Evolutionary conservation across 2,113 vertebrate genomes (phyloP), one percentile per base, ranked within the genome.

Genomic region (Charadrius vociferus): DNA sequence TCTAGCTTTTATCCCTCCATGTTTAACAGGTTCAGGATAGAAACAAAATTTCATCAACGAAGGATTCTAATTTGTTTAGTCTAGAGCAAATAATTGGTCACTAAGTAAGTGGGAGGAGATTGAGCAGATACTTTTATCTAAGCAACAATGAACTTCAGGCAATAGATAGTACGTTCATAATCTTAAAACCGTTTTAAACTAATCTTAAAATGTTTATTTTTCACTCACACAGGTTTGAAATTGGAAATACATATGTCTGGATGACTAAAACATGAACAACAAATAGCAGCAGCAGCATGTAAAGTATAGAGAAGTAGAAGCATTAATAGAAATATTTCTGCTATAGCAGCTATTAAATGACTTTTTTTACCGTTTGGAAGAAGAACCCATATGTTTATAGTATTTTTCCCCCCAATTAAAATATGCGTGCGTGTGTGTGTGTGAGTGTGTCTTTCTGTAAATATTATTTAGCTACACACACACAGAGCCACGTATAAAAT

Each of bases 281-380:
- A 95, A 93, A 93, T 88, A 95, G 82, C 88, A 96, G 88, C 62
- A 96, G 95, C 96, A 96, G 95, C 90, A 90, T 63, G 83, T 88
- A 91, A 94, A 95, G 53, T 93, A 94, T 73, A 93, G 90, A 90
- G 74, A 81, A 93, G 59, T 83, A 94, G 71, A 87, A 81, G 91
- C 93, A 95, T 90, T 97, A 97, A 96, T 94, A 97, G 90, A 97
- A 97, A 95, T 96, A 96, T 95, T 97, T 96, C 93, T 91, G 53
- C 78, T 88, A 56, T 84, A 88, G 88, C 85, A 97, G 95, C 95
- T 96, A 95, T 94, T 94, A 97, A 96, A 67, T 93, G 7, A 39
- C 79, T 67, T 65, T 91, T 95, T 95, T 92, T 83, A 86, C 0
- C 3, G 75, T 89, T 95, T 97, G 85, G 83, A 95, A 94, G 50